Conservation (phyloP, 2,888 invertebrate genomes). For the Agrotis puta region DNA sequence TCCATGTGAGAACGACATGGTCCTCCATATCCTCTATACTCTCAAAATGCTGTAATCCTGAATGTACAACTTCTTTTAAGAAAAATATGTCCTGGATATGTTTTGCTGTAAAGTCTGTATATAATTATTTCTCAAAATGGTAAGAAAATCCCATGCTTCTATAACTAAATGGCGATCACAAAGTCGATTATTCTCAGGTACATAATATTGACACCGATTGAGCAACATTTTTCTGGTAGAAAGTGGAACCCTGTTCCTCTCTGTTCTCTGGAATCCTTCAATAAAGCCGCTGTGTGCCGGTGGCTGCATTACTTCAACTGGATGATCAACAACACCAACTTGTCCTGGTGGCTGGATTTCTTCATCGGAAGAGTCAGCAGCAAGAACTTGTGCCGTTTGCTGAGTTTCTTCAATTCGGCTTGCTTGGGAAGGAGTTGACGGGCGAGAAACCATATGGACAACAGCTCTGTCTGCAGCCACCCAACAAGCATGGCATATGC, state of each 20-base stretch:
- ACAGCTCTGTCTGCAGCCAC: slow-evolving; percentile 12
- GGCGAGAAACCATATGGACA: slow-evolving; percentile 12
- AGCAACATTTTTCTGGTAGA: slow-evolving; percentile 18
- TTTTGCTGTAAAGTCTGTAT: slow-evolving; percentile 12
- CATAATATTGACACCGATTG: slow-evolving; percentile 10
- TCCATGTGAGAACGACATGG: not conserved
- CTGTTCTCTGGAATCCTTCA: slow-evolving; percentile 9
- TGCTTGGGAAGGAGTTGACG: slow-evolving; percentile 4
- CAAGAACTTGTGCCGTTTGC: not conserved
- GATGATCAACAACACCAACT: not conserved
- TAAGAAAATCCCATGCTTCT: slow-evolving; percentile 9
- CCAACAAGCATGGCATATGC: slow-evolving; percentile 7
- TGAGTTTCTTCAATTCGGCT: not conserved
- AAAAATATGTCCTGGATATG: slow-evolving; percentile 19
- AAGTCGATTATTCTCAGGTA: slow-evolving; percentile 14
- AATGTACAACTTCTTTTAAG: not conserved
- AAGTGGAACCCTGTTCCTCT: slow-evolving; percentile 4
- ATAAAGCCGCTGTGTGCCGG: slow-evolving; percentile 5
- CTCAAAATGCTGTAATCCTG: not conserved
- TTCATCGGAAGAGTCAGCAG: not conserved
- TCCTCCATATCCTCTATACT: not conserved
- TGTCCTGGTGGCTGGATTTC: not conserved
- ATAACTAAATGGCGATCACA: slow-evolving; percentile 11
- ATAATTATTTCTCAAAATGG: slow-evolving; percentile 7
- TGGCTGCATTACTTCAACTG: not conserved